Base-by-base conservation (phyloP, 2,797 vertebrate species). In the Eulemur albifrons region DNA sequence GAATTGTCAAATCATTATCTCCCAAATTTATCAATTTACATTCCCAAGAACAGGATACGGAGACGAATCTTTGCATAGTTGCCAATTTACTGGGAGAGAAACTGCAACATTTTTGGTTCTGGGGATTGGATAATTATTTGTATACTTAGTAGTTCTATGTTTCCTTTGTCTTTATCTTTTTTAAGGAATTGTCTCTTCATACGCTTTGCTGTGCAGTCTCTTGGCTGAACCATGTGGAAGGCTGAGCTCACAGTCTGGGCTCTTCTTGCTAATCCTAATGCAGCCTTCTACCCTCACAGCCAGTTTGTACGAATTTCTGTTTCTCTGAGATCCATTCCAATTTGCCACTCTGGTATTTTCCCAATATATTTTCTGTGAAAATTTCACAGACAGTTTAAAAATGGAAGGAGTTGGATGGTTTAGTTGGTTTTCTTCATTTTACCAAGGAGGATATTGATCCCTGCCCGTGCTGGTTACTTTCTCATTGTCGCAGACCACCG, bases 81-180 rank as follows among this genome's bases (percentile, higher is more conserved):
- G 25, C 15, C 35, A 83, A 18, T 81, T 79, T 95, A 1, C 13
- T 72, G 20, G 43, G 8, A 75, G 4, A 88, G 83, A 90, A 86
- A 23, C 23, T 52, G 1, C 32, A 77, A 30, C 15, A 81, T 57
- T 43, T 80, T 83, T 84, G 30, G 40, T 73, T 82, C 9, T 23
- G 35, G 17, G 21, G n/a, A 1, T 88, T 57, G 40, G 23, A 52
- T 59, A 48, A 38, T 84, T 69, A 88, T 59, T 93, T 14, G 30
- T 38, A 9, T 61, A 25, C 2, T 73, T 92, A 69, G 27, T 59
- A 35, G 18, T 88, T 95, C 38, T 61, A 12, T 83, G 20, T 65
- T 87, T 77, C 20, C 75, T 90, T 86, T 15, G 30, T 83, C 17
- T 88, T n/a, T 50, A n/a, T 73, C 7, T 77, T 67, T 88, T 72